Evolutionary conservation across 2,888 invertebrate genomes (phyloP).

Genomic region (Yponomeuta evonymella): DNA sequence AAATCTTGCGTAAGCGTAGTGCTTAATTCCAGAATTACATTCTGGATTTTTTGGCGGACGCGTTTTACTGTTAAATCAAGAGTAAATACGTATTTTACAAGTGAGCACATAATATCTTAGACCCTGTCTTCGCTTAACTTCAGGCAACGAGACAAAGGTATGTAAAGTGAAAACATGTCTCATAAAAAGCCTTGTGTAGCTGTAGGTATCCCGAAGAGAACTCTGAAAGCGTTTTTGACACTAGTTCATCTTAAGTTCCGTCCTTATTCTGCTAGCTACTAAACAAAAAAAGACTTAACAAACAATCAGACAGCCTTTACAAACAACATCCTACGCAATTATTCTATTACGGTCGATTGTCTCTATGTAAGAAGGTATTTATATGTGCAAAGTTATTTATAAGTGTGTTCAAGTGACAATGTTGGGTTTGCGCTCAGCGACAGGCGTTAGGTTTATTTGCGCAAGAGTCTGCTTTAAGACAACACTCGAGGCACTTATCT

Average conservation of each 20-base stretch:
- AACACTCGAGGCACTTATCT: slow-evolving; percentile 11
- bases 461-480: slow-evolving; percentile 15
- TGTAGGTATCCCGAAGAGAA: no score
- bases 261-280: not conserved
- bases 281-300: not conserved
- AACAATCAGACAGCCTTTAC: not conserved
- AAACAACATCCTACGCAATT: not conserved
- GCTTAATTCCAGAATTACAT: no score
- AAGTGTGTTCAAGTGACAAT: not conserved
- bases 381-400: not conserved
- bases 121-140: no score
- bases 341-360: not conserved
- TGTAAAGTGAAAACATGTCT: no score
- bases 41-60: no score
- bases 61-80: no score
- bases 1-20: no score
- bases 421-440: not conserved
- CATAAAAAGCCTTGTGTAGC: no score
- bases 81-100: no score
- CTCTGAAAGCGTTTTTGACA: no score
- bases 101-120: no score
- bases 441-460: slow-evolving; percentile 11
- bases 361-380: not conserved
- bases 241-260: not conserved
- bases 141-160: no score